A percentile compares a stretch with the other conserved stretches of the same genome.
phyloP scores from a whole-genome alignment of 2,888 invertebrate species.

The Mycalesis mineus region DNA sequence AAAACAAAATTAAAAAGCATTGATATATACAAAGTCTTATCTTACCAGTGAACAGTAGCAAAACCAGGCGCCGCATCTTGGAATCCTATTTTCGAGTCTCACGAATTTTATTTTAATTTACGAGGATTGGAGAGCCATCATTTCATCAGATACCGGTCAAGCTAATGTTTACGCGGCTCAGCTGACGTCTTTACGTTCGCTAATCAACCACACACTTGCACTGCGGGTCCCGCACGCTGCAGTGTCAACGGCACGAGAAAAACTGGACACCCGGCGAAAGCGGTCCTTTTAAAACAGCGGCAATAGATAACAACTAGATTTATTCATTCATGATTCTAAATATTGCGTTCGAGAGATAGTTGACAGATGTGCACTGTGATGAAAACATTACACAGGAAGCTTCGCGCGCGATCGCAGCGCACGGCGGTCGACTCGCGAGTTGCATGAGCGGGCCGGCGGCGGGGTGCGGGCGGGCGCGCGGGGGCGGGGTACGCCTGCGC shows the following conservation, averaged over 20 bases:
- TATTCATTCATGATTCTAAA: conserved; percentile 57
- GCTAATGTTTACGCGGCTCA: conserved; percentile 73
- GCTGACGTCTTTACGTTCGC: conserved; percentile 68
- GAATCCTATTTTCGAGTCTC: conserved; percentile 40
- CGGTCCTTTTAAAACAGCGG: conserved; percentile 42
- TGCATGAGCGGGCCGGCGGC: conserved; percentile 61
- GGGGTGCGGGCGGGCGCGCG: conserved; percentile 35
- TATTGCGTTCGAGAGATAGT: conserved; percentile 44
- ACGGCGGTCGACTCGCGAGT: conserved; percentile 75
- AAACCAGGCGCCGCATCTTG: conserved; percentile 63
- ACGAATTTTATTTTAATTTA: conserved; percentile 45
- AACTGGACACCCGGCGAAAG: conserved; percentile 69
- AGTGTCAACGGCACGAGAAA: conserved; percentile 75
- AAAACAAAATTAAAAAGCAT: neutral
- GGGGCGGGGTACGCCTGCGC: conserved; percentile 49
- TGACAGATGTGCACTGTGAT: conserved; percentile 62
- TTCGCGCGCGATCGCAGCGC: conserved; percentile 71
- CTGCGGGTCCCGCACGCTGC: conserved; percentile 75
- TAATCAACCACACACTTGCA: conserved; percentile 76
- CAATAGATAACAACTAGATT: conserved; percentile 29
- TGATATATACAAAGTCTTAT: neutral
- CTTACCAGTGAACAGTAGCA: conserved; percentile 63
- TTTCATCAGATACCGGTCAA: conserved; percentile 44
- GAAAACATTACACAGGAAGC: conserved; percentile 72
- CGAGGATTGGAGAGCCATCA: conserved; percentile 56